Conservation (phyloP, 2,888 invertebrate genomes). For the Nephrotoma flavescens region DNA sequence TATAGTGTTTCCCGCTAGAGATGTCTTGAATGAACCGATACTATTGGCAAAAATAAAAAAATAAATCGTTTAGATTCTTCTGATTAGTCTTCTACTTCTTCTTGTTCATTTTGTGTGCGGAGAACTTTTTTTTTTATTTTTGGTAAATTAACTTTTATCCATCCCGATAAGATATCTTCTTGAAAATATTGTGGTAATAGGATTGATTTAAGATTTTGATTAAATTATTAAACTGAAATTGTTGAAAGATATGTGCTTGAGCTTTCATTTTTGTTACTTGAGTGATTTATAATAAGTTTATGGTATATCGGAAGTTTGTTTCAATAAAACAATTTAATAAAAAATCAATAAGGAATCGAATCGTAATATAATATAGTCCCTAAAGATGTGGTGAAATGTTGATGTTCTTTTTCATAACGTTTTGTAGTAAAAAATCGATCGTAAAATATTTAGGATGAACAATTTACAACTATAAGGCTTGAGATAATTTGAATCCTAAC, state of each 20-base stretch:
- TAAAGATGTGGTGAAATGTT: no score
- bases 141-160: not conserved
- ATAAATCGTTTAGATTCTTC: not conserved
- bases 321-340: not conserved
- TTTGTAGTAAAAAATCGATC: no score
- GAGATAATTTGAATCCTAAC: no score
- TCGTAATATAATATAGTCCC: no score
- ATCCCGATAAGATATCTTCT: not conserved
- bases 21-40: not conserved
- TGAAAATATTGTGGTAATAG: not conserved
- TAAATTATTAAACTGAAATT: not conserved
- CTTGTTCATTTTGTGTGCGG: not conserved
- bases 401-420: no score
- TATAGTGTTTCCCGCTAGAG: not conserved
- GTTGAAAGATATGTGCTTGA: not conserved
- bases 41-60: not conserved
- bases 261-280: not conserved
- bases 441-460: no score
- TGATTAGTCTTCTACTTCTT: not conserved
- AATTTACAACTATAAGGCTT: no score
- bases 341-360: no score
- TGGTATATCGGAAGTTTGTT: not conserved
- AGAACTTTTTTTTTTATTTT: not conserved
- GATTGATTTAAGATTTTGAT: not conserved
- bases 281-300: not conserved